These are phyloP conservation scores for Thunnus thynnus DNA, from an alignment of 2,113 vertebrate species.

Conservation along the genomic window DNA sequence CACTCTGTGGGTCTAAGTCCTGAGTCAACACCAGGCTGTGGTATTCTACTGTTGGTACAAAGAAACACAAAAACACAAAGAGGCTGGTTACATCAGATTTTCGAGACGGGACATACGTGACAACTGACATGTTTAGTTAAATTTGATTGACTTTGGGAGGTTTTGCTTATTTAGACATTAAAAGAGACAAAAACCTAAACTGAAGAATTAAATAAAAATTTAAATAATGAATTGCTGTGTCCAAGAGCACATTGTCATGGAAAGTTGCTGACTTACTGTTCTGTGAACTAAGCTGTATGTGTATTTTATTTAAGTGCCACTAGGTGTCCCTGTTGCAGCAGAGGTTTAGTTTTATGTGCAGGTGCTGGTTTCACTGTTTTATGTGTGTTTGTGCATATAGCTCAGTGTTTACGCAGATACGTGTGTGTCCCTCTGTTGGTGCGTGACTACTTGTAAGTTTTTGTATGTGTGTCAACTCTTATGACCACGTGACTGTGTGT, in stretches of 20 bases:
- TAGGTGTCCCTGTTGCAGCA: slow-evolving; percentile 76
- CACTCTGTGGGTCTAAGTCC: slow-evolving; percentile 31
- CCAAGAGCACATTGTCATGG: neutral
- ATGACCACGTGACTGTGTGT: slow-evolving; percentile 4
- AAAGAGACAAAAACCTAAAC: neutral
- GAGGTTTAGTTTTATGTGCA: slow-evolving; percentile 22
- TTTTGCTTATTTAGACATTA: neutral
- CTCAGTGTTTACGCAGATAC: slow-evolving; percentile 21
- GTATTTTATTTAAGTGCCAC: slow-evolving; percentile 44
- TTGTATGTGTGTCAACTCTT: slow-evolving; percentile 19
- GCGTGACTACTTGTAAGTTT: slow-evolving; percentile 37
- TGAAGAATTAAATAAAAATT: neutral
- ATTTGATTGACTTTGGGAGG: neutral
- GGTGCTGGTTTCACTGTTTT: slow-evolving; percentile 6
- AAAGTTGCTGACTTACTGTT: slow-evolving; percentile 22
- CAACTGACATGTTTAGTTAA: neutral
- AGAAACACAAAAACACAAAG: slow-evolving; percentile 49
- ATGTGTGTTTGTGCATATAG: slow-evolving; percentile 8
- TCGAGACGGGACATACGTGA: neutral
- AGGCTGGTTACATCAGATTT: slow-evolving; percentile 23
- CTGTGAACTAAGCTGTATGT: neutral
- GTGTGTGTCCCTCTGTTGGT: slow-evolving; percentile 16
- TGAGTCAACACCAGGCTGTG: slow-evolving; percentile 50
- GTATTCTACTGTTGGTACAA: slow-evolving; percentile 56
- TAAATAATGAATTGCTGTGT: neutral